These are phyloP conservation scores for Agriopis marginaria DNA, from an alignment of 2,888 invertebrate genomes.

Conservation along the genomic window DNA sequence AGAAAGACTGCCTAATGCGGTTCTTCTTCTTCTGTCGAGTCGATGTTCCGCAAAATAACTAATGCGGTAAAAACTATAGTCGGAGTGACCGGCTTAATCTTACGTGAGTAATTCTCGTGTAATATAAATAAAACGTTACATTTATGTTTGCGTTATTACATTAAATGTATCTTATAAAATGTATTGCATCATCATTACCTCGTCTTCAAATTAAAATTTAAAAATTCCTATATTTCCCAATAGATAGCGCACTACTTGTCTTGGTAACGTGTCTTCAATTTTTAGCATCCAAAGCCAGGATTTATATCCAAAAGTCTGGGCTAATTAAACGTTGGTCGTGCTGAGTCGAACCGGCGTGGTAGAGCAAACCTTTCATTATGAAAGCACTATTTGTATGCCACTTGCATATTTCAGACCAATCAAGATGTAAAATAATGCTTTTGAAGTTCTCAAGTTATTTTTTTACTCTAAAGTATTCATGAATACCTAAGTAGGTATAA, in stretches of 20 bases:
- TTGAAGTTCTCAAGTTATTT: neutral
- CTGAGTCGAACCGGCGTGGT: slow-evolving; percentile 49
- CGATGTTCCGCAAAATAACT: too few species aligned
- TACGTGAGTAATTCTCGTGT: too few species aligned
- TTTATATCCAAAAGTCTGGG: slow-evolving; percentile 59
- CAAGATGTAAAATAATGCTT: slow-evolving; percentile 5
- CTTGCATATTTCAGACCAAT: slow-evolving; percentile 37
- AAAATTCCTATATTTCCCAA: neutral
- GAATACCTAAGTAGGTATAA: too few species aligned
- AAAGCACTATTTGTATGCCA: slow-evolving; percentile 17
- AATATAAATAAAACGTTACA: too few species aligned
- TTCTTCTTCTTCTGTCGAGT: too few species aligned
- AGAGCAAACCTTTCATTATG: slow-evolving; percentile 39
- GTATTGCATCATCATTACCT: too few species aligned
- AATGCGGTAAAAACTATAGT: too few species aligned
- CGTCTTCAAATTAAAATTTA: too few species aligned
- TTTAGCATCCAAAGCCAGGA: slow-evolving; percentile 30
- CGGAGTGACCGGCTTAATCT: too few species aligned
- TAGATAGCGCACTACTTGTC: neutral
- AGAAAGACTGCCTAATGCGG: too few species aligned
- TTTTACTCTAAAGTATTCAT: neutral
- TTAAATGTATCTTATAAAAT: too few species aligned
- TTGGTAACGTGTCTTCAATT: slow-evolving; percentile 11
- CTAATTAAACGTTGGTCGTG: slow-evolving; percentile 61
- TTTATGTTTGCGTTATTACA: too few species aligned